Evolutionary conservation across 2,888 invertebrate genomes (phyloP).

Genomic region (Platycnemis pennipes): DNA sequence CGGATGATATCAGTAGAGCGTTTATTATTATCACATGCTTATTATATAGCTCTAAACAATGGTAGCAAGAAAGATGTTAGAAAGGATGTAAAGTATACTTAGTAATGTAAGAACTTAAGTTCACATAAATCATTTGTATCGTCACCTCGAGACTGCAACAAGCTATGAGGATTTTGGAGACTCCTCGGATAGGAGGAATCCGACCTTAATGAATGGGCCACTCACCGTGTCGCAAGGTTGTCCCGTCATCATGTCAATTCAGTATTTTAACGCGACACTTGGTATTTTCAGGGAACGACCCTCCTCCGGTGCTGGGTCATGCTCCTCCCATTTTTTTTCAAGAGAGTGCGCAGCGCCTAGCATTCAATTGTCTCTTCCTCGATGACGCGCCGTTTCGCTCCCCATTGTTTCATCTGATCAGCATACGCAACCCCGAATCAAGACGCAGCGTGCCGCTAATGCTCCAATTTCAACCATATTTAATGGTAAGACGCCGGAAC

Average conservation of each 20-base stretch:
- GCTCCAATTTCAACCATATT: slow-evolving; percentile 33
- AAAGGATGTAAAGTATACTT: too few relatives aligned
- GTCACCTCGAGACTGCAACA: neutral
- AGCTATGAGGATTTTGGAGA: neutral
- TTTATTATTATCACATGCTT: too few relatives aligned
- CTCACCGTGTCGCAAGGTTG: neutral
- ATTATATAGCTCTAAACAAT: too few relatives aligned
- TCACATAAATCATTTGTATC: neutral
- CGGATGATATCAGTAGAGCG: too few relatives aligned
- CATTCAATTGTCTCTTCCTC: slow-evolving; percentile 59
- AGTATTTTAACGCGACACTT: slow-evolving; percentile 27
- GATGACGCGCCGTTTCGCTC: slow-evolving; percentile 23
- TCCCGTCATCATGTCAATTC: slow-evolving; percentile 15
- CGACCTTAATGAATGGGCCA: slow-evolving; percentile 28
- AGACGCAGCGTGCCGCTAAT: slow-evolving; percentile 30
- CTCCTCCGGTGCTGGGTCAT: neutral
- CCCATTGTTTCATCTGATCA: slow-evolving; percentile 47
- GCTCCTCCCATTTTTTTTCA: neutral
- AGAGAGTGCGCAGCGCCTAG: slow-evolving; percentile 30
- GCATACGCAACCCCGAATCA: slow-evolving; percentile 45
- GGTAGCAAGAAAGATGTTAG: too few relatives aligned
- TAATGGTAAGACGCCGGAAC: neutral
- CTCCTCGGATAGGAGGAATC: neutral
- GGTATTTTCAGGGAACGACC: neutral
- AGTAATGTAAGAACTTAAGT: too few relatives aligned